Evolutionary conservation across 1,140 invertebrate species (phyloP).

Genomic region (Drosophila arawakana): DNA sequence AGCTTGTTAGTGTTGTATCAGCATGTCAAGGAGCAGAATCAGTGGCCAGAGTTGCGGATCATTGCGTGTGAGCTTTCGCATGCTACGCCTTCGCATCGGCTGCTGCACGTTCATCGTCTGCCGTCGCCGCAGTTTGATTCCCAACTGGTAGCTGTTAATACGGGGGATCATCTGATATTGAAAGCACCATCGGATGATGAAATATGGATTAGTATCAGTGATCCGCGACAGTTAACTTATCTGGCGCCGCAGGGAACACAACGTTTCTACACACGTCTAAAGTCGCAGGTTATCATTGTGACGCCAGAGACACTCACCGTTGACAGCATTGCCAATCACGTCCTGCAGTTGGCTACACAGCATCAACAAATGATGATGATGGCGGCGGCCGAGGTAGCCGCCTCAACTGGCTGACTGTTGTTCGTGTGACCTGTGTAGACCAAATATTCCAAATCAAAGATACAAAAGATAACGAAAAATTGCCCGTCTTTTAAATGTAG

Average conservation of each 20-base stretch:
- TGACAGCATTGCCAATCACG: constrained; percentile 72
- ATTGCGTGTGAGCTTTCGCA: constrained; percentile 77
- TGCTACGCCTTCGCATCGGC: constrained; percentile 64
- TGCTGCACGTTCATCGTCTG: constrained; percentile 61
- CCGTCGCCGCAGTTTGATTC: constrained; percentile 60
- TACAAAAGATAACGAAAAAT: constrained; percentile 8
- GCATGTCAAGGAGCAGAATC: constrained; percentile 41
- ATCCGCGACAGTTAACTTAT: constrained; percentile 66
- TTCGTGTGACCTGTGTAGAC: constrained; percentile 3
- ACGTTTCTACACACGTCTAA: constrained; percentile 69
- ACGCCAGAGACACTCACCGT: constrained; percentile 49
- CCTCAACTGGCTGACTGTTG: constrained; percentile 1
- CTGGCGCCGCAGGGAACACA: constrained; percentile 53
- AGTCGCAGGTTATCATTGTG: constrained; percentile 68
- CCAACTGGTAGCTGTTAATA: constrained; percentile 56
- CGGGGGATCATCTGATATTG: constrained; percentile 74
- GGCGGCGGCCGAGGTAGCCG: background rate
- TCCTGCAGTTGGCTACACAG: constrained; percentile 66
- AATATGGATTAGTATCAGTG: constrained; percentile 66
- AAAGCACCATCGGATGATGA: constrained; percentile 53
- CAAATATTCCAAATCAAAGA: constrained; percentile 20
- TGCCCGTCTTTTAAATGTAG: constrained; percentile 9
- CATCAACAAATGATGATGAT: constrained; percentile 42
- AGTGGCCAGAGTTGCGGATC: constrained; percentile 51
- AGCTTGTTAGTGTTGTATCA: constrained; percentile 71